Conservation (phyloP, 2,113 vertebrate species). For the Vulpes lagopus region DNA sequence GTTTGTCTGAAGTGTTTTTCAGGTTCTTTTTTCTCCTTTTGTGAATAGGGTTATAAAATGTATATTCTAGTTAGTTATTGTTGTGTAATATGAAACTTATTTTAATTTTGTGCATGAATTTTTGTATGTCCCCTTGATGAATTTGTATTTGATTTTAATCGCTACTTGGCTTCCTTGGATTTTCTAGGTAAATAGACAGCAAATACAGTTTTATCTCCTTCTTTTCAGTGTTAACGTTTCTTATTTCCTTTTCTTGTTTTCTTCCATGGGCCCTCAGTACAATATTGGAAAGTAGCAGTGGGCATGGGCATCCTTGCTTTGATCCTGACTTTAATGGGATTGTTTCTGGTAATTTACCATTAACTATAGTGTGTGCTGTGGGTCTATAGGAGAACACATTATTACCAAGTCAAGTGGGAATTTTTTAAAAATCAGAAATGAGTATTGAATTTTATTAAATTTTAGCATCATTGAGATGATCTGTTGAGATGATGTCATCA, state of each 20-base stretch:
- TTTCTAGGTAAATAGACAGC: not conserved
- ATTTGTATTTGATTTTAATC: not conserved
- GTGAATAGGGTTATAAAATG: slow-evolving; percentile 11
- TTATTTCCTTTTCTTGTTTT: not conserved
- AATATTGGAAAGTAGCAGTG: not conserved
- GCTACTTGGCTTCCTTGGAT: not conserved
- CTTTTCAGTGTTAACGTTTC: not conserved
- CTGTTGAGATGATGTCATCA: slow-evolving; percentile 23
- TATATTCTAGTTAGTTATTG: not conserved
- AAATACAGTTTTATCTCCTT: slow-evolving; percentile 41
- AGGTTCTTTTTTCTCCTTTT: not conserved
- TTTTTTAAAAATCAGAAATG: not conserved
- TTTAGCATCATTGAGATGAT: not conserved
- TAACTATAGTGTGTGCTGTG: not conserved
- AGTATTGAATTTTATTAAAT: not conserved
- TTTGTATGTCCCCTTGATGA: not conserved
- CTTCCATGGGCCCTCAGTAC: not conserved
- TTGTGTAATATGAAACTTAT: not conserved
- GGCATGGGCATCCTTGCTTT: not conserved
- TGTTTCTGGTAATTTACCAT: slow-evolving; percentile 18
- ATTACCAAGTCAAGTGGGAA: not conserved
- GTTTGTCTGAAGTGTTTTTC: not conserved
- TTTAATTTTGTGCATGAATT: slow-evolving; percentile 22
- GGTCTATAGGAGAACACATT: not conserved
- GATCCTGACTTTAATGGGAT: not conserved